Conservation (phyloP, 2,888 invertebrate genomes). For the Molorchus minor region DNA sequence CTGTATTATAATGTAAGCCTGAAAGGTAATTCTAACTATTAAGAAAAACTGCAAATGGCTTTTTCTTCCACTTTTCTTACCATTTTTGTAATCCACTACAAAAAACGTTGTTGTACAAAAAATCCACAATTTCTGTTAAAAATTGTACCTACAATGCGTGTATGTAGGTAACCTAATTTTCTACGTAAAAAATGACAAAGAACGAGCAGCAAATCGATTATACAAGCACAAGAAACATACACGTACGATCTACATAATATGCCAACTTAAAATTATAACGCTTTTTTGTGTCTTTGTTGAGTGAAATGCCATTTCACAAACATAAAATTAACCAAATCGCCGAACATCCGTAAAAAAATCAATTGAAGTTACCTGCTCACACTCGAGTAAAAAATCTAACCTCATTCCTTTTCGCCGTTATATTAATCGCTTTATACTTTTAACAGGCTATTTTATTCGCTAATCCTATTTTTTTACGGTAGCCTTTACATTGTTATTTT, state of each 20-base stretch:
- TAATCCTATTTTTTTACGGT: constrained; percentile 12
- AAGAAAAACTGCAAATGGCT: no score
- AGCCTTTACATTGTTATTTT: constrained; percentile 13
- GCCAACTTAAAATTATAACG: background rate
- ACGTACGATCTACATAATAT: background rate
- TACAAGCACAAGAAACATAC: no score
- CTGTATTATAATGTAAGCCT: no score
- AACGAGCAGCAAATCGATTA: no score
- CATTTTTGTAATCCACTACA: no score
- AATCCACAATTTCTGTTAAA: no score
- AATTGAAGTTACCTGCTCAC: background rate
- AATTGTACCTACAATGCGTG: no score
- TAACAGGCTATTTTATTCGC: constrained; percentile 7
- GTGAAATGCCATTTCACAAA: background rate
- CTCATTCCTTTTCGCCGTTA: background rate
- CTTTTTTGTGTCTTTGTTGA: background rate
- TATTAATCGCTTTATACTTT: constrained; percentile 2
- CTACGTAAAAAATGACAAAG: no score
- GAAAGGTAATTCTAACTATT: no score
- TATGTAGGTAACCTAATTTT: no score
- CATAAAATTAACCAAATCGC: background rate
- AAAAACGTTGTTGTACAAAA: no score
- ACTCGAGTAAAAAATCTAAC: background rate
- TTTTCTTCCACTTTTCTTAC: no score
- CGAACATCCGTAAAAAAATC: background rate